These are phyloP conservation scores for Centropyge bicolor DNA, from an alignment of 2,797 vertebrate genomes.

Conservation along the genomic window DNA sequence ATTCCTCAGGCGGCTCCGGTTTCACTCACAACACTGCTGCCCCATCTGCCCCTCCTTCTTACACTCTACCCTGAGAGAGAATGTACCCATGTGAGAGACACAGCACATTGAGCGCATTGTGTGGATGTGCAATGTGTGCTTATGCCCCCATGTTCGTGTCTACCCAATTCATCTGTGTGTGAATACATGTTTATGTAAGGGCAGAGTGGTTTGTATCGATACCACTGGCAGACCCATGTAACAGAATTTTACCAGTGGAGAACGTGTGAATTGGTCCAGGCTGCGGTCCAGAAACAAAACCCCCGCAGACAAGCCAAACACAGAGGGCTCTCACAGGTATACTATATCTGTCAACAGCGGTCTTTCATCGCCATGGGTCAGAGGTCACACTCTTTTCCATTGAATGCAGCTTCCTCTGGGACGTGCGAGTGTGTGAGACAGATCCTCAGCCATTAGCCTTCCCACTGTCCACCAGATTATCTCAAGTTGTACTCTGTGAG, in stretches of 20 bases:
- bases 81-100: conserved; percentile 75
- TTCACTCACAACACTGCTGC: conserved; percentile 85
- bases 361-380: conserved; percentile 80
- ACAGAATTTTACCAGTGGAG: conserved; percentile 32
- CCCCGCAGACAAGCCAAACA: conserved; percentile 79
- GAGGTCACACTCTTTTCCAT: conserved; percentile 79
- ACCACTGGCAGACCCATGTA: conserved; percentile 26
- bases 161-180: conserved; percentile 52
- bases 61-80: conserved; percentile 80
- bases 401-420: conserved; percentile 80
- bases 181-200: conserved; percentile 71
- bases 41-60: conserved; percentile 79
- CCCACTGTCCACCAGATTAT: conserved; percentile 75
- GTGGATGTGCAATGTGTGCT: conserved; percentile 59
- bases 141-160: conserved; percentile 49
- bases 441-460: conserved; percentile 69
- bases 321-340: conserved; percentile 84
- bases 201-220: conserved; percentile 50
- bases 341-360: conserved; percentile 83
- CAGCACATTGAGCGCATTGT: conserved; percentile 75
- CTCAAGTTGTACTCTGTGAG: conserved; percentile 65
- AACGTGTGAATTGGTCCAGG: conserved; percentile 63
- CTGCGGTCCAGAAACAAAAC: conserved; percentile 67
- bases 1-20: conserved; percentile 85
- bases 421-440: conserved; percentile 75